These are phyloP conservation scores for Sarcoramphus papa DNA, from an alignment of 2,797 vertebrate species.

Conservation along the genomic window DNA sequence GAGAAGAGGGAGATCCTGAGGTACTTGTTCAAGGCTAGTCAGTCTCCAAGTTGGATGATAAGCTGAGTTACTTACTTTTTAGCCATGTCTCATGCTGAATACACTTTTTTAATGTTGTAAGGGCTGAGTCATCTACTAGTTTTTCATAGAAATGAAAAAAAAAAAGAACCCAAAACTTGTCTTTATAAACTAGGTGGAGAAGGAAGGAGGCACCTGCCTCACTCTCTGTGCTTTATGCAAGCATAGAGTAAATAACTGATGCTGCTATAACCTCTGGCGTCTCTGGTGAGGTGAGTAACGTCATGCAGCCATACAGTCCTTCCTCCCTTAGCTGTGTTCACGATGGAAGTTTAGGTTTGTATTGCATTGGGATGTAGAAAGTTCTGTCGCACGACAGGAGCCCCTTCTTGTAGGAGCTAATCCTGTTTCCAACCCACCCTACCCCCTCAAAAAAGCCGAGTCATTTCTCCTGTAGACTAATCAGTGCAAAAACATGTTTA, in stretches of 20 bases:
- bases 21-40: neutral
- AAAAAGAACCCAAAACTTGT: neutral
- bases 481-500: neutral
- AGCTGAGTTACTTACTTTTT: neutral
- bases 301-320: neutral
- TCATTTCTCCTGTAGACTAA: neutral
- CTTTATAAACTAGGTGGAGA: neutral
- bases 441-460: neutral
- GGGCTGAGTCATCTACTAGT: neutral
- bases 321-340: neutral
- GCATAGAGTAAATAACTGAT: neutral
- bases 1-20: neutral
- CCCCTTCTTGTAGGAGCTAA: neutral
- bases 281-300: neutral
- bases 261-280: neutral
- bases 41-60: neutral
- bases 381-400: neutral
- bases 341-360: neutral
- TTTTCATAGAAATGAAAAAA: neutral
- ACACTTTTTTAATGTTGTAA: neutral
- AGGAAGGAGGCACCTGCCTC: neutral
- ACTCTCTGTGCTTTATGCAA: neutral
- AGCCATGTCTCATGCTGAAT: neutral
- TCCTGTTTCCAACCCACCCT: neutral
- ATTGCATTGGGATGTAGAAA: neutral